Evolutionary conservation across 2,888 invertebrate species (phyloP).

Genomic region (Caradrina clavipalpis): DNA sequence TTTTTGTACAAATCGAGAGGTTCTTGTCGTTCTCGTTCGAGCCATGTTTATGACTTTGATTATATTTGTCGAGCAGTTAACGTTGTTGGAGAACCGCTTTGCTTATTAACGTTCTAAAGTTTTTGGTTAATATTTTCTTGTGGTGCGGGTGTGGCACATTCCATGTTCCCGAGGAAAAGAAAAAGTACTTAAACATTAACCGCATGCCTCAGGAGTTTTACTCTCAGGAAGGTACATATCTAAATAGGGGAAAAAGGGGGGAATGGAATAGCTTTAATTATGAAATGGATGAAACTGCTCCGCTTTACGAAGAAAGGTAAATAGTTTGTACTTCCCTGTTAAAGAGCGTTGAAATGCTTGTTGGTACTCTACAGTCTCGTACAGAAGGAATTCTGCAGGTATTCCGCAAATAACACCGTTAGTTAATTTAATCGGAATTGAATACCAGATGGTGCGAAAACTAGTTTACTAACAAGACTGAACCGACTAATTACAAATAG

Average conservation of each 20-base stretch:
- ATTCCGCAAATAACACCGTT: neutral
- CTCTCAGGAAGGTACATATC: constrained; percentile 53
- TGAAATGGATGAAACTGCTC: constrained; percentile 67
- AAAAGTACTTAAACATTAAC: constrained; percentile 65
- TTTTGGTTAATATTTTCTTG: constrained; percentile 47
- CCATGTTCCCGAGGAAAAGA: constrained; percentile 56
- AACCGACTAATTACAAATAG: no score
- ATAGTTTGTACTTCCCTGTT: constrained; percentile 34
- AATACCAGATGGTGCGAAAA: neutral
- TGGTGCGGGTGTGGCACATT: constrained; percentile 2
- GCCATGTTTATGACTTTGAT: constrained; percentile 38
- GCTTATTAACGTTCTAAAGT: constrained; percentile 53
- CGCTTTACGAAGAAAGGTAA: constrained; percentile 40
- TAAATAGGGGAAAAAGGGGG: constrained; percentile 62
- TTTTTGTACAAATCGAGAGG: constrained; percentile 38
- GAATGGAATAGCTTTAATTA: constrained; percentile 70
- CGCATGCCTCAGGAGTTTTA: constrained; percentile 56
- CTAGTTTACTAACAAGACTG: no score
- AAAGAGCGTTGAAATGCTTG: constrained; percentile 29
- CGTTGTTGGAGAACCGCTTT: constrained; percentile 18
- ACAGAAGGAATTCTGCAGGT: neutral
- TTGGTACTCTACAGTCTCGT: constrained; percentile 1
- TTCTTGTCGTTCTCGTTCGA: constrained; percentile 29
- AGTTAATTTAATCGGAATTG: no score
- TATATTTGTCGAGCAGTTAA: constrained; percentile 30